A percentile compares a stretch with the other conserved stretches of the same genome.
Evolutionary conservation across 2,113 vertebrate species (phyloP).

Genomic region (Tragelaphus buxtoni): DNA sequence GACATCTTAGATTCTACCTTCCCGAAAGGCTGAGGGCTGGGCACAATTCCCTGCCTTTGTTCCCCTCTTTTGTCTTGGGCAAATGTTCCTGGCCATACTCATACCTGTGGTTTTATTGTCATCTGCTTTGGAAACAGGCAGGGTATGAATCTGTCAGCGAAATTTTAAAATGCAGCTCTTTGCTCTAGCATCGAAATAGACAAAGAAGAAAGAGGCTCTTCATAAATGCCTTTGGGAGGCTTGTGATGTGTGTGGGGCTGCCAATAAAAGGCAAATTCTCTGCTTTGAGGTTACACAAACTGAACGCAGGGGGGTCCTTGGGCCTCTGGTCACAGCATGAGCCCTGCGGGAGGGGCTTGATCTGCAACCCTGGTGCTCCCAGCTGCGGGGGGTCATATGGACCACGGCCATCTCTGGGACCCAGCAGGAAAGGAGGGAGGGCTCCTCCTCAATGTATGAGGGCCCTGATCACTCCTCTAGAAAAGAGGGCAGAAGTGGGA

Average conservation of each 20-base stretch:
- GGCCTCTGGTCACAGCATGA: background rate
- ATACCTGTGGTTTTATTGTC: slow-evolving; percentile 47
- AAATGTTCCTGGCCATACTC: background rate
- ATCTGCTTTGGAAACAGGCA: background rate
- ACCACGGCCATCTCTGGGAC: background rate
- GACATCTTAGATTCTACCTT: slow-evolving; percentile 7
- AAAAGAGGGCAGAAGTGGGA: background rate
- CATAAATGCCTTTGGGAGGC: background rate
- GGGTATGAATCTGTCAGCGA: slow-evolving; percentile 12
- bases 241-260: background rate
- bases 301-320: background rate
- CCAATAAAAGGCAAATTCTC: background rate
- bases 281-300: background rate
- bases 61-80: slow-evolving; percentile 14
- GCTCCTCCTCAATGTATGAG: no score
- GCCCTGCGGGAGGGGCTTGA: background rate
- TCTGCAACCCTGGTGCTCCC: background rate
- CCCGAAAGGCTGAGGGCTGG: background rate
- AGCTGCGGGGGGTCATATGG: background rate
- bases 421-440: background rate
- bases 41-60: slow-evolving; percentile 18
- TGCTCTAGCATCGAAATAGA: background rate
- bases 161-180: slow-evolving; percentile 7
- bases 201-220: slow-evolving; percentile 4
- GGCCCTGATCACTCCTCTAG: background rate